Percentiles rank a stretch among this genome's conserved stretches.
These are phyloP conservation scores for Pseudobourletiella spinata DNA, from an alignment of 1,140 invertebrate species.

Conservation along the genomic window DNA sequence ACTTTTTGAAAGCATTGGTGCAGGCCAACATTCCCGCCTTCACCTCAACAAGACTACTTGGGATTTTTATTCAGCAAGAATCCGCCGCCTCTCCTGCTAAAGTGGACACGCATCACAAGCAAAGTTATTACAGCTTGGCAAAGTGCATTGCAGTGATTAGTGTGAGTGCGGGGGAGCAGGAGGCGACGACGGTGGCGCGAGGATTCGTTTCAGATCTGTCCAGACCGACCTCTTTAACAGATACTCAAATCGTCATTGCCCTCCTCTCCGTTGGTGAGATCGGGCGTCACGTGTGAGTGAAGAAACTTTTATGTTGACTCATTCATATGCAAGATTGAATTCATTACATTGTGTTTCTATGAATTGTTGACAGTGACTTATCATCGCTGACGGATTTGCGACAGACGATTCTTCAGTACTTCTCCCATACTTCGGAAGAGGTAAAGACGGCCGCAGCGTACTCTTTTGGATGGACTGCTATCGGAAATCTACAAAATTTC, in stretches of 20 bases:
- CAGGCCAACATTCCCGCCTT: slow-evolving; percentile 58
- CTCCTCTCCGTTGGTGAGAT: slow-evolving; percentile 93
- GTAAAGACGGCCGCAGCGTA: slow-evolving; percentile 96
- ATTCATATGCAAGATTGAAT: not conserved
- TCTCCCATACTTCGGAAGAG: slow-evolving; percentile 69
- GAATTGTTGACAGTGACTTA: slow-evolving; percentile 78
- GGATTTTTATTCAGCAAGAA: slow-evolving; percentile 32
- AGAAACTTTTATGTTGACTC: not conserved
- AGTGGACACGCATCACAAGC: slow-evolving; percentile 29
- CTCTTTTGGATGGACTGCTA: slow-evolving; percentile 85
- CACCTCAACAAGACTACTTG: slow-evolving; percentile 43
- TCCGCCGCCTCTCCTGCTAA: slow-evolving; percentile 10
- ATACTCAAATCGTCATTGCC: slow-evolving; percentile 83
- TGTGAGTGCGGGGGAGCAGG: slow-evolving; percentile 54
- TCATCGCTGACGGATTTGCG: slow-evolving; percentile 64
- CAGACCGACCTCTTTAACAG: slow-evolving; percentile 43
- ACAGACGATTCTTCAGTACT: slow-evolving; percentile 64
- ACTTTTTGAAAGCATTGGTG: slow-evolving; percentile 83
- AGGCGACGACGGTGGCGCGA: slow-evolving; percentile 69
- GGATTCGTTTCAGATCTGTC: slow-evolving; percentile 78
- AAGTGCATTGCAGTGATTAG: slow-evolving; percentile 91
- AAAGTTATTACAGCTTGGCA: slow-evolving; percentile 45
- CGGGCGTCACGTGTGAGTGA: slow-evolving; percentile 74
- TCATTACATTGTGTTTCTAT: too few species aligned
- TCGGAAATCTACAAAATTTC: slow-evolving; percentile 88